Evolutionary conservation across 2,797 vertebrate genomes (phyloP).

Genomic region (Rhinophrynus dorsalis): DNA sequence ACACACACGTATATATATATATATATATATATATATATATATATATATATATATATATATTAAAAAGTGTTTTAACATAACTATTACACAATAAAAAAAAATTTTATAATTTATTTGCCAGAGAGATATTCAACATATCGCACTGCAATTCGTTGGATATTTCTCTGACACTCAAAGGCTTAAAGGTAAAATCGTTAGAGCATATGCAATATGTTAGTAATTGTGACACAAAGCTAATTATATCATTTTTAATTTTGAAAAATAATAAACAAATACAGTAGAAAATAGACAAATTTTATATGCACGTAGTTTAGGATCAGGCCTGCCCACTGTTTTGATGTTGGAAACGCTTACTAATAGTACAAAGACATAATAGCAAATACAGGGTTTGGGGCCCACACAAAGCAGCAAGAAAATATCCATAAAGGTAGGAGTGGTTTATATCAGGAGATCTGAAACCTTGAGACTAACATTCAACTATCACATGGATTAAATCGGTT

Average conservation of each 20-base stretch:
- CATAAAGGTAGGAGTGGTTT: not conserved
- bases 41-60: slow-evolving; percentile 2
- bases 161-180: no score
- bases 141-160: no score
- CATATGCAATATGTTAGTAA: no score
- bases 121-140: no score
- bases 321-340: not conserved
- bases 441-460: not conserved
- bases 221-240: no score
- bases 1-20: slow-evolving; percentile 1
- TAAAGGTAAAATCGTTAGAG: no score
- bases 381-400: not conserved
- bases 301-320: not conserved
- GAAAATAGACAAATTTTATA: no score
- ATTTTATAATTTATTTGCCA: no score
- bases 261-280: no score
- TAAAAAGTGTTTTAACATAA: no score
- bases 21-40: not conserved
- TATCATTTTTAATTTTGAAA: no score
- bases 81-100: no score
- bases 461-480: not conserved
- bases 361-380: not conserved
- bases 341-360: not conserved
- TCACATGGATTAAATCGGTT: not conserved
- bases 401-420: not conserved